Percentiles rank a stretch among this genome's conserved stretches.
phyloP scores from a whole-genome alignment of 1,140 invertebrate species.

The Polypedilum vanderplanki region DNA sequence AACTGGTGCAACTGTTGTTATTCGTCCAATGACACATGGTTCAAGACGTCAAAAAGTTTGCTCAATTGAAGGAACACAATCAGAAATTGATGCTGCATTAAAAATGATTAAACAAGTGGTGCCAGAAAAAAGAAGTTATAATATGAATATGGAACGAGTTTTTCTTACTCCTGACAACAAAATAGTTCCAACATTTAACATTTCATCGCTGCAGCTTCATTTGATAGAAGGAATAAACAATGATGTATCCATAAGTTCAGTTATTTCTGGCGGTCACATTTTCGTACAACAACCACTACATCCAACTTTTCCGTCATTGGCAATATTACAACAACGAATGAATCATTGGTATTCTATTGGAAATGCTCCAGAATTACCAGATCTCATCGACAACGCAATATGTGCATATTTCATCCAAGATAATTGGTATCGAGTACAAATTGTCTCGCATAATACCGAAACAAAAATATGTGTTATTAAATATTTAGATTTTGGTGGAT shows the following conservation, averaged over 20 bases:
- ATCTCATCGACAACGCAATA: slow-evolving; percentile 69
- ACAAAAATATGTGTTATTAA: slow-evolving; percentile 67
- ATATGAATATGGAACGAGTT: slow-evolving; percentile 71
- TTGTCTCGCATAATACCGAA: slow-evolving; percentile 63
- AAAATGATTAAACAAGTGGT: slow-evolving; percentile 77
- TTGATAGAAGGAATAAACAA: slow-evolving; percentile 87
- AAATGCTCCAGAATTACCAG: slow-evolving; percentile 58
- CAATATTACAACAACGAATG: slow-evolving; percentile 67
- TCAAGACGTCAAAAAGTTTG: slow-evolving; percentile 68
- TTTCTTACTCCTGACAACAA: slow-evolving; percentile 51
- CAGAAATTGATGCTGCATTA: slow-evolving; percentile 70
- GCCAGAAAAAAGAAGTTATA: slow-evolving; percentile 67
- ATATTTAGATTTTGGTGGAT: slow-evolving; percentile 92
- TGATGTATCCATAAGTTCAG: slow-evolving; percentile 78
- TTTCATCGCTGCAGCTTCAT: slow-evolving; percentile 56
- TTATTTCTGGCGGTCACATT: slow-evolving; percentile 76
- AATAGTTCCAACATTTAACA: slow-evolving; percentile 37
- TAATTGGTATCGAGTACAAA: slow-evolving; percentile 83
- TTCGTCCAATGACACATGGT: slow-evolving; percentile 68
- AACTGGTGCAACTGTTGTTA: slow-evolving; percentile 66
- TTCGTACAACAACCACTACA: slow-evolving; percentile 92
- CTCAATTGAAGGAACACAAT: slow-evolving; percentile 67
- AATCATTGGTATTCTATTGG: slow-evolving; percentile 56
- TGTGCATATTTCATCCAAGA: slow-evolving; percentile 67
- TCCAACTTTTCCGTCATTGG: slow-evolving; percentile 76